Percentiles rank a stretch among this genome's conserved stretches.
Evolutionary conservation across 2,113 vertebrate species (phyloP).

Genomic region (Dipodomys ordii): DNA sequence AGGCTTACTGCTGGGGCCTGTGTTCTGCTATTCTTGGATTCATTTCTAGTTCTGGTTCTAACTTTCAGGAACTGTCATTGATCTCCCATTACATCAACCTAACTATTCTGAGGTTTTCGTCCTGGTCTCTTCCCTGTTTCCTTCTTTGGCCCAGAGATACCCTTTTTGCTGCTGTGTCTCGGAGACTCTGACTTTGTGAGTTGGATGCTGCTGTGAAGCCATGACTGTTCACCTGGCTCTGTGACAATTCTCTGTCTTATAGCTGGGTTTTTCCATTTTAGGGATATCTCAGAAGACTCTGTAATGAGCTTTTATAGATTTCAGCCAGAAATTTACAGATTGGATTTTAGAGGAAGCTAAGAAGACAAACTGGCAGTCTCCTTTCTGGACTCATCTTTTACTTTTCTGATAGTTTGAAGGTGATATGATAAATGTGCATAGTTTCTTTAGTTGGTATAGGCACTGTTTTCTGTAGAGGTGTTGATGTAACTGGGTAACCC

Average conservation of each 20-base stretch:
- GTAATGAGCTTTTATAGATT: conserved; percentile 17
- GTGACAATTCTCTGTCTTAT: conserved; percentile 27
- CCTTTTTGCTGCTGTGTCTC: not conserved
- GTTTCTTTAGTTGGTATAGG: conserved; percentile 29
- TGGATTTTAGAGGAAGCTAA: conserved; percentile 60
- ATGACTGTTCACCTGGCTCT: conserved; percentile 15
- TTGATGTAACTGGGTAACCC: not conserved
- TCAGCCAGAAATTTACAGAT: conserved; percentile 51
- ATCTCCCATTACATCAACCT: not conserved
- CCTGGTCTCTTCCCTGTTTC: conserved; percentile 38
- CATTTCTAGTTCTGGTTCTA: conserved; percentile 11
- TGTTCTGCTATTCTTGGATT: not conserved
- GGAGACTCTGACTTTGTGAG: not conserved
- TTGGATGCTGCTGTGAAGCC: conserved; percentile 25
- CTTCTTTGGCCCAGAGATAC: not conserved
- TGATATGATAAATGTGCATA: not conserved
- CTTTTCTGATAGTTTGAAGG: conserved; percentile 41
- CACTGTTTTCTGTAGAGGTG: conserved; percentile 15
- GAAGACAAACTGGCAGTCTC: not conserved
- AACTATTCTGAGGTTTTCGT: not conserved
- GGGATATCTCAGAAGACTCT: conserved; percentile 19
- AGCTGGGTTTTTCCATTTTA: conserved; percentile 43
- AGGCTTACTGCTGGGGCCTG: not conserved
- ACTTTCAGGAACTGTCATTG: conserved; percentile 10
- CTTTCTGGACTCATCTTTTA: conserved; percentile 22